Conservation (phyloP, 2,797 vertebrate genomes). For the Erpetoichthys calabaricus region DNA sequence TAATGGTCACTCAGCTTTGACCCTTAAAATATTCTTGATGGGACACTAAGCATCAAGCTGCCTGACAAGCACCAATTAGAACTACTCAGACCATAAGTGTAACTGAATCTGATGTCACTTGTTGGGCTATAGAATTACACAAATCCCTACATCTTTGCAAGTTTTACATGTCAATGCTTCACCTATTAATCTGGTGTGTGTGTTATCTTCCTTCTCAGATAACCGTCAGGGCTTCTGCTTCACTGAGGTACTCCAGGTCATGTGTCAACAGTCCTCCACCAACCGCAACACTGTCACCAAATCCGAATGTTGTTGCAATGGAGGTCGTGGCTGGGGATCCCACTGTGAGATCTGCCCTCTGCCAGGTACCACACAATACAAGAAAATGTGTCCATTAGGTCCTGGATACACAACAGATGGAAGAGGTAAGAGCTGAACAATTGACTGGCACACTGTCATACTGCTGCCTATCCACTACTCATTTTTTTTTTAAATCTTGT, state of each 20-base stretch:
- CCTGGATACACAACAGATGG: slow-evolving; percentile 77
- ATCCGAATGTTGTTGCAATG: slow-evolving; percentile 81
- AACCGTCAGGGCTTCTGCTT: slow-evolving; percentile 78
- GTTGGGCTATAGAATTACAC: too few species aligned
- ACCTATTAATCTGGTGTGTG: neutral
- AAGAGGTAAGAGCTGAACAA: slow-evolving; percentile 49
- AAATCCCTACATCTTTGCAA: too few species aligned
- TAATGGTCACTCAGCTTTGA: too few species aligned
- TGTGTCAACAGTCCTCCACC: slow-evolving; percentile 76
- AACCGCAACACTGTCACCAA: slow-evolving; percentile 73
- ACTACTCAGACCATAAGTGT: too few species aligned
- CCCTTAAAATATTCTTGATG: too few species aligned
- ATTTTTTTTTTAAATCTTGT: neutral
- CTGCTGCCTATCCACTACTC: too few species aligned
- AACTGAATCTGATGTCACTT: too few species aligned
- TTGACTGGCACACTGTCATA: neutral
- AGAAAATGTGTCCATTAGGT: slow-evolving; percentile 83
- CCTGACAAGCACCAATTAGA: too few species aligned
- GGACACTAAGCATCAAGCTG: too few species aligned
- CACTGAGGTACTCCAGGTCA: slow-evolving; percentile 71
- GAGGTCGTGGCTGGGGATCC: slow-evolving; percentile 72
- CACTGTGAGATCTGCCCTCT: slow-evolving; percentile 83
- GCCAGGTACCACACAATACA: slow-evolving; percentile 72
- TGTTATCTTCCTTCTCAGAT: slow-evolving; percentile 36
- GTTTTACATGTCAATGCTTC: neutral